Conservation (phyloP, 2,888 invertebrate genomes). For the Ophonus ardosiacus region DNA sequence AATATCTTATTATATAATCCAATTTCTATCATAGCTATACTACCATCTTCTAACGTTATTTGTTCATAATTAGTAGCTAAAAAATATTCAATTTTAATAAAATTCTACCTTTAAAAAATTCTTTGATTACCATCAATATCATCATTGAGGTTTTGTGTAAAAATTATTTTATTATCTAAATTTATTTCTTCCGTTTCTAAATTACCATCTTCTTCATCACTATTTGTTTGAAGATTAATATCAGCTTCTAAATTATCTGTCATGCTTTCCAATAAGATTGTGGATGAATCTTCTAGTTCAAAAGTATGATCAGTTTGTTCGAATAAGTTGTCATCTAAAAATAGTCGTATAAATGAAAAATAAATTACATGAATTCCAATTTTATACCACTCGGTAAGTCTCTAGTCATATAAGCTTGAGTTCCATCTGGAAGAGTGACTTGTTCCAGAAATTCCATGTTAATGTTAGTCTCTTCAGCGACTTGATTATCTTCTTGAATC, state of each 20-base stretch:
- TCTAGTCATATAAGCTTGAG: conserved; percentile 59
- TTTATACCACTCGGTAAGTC: conserved; percentile 20
- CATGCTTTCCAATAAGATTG: conserved; percentile 29
- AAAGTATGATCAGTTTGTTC: conserved; percentile 20
- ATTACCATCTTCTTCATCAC: conserved; percentile 71
- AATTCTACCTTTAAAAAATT: not conserved
- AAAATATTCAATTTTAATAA: conserved; percentile 38
- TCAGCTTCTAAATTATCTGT: conserved; percentile 29
- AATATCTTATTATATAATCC: conserved; percentile 67
- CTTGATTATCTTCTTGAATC: conserved; percentile 34
- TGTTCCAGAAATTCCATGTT: conserved; percentile 62
- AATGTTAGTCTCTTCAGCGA: conserved; percentile 38
- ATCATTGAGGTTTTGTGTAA: conserved; percentile 48
- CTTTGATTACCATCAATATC: conserved; percentile 9
- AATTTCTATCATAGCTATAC: conserved; percentile 70
- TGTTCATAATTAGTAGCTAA: conserved; percentile 67
- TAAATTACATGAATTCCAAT: not conserved
- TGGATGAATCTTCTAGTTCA: conserved; percentile 33
- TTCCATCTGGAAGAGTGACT: conserved; percentile 63
- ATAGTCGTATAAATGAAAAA: not conserved
- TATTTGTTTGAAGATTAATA: conserved; percentile 7
- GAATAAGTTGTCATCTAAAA: conserved; percentile 35
- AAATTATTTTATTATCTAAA: conserved; percentile 52
- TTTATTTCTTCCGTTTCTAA: conserved; percentile 69
- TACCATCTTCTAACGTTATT: conserved; percentile 71